Evolutionary conservation across 2,888 invertebrate species (phyloP).

Genomic region (Ectemnius cavifrons): DNA sequence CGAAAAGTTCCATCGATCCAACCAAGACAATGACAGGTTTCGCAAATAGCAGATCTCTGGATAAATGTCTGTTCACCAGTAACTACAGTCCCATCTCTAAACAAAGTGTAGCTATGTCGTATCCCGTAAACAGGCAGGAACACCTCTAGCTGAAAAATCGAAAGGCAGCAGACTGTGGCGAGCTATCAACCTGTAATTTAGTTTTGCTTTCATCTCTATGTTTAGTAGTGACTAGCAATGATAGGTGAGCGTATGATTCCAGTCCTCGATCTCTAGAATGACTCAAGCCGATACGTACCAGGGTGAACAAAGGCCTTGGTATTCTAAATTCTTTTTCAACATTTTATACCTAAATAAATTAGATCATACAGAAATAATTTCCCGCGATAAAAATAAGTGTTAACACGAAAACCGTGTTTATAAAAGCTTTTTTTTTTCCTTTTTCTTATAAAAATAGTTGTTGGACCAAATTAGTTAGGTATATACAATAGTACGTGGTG

Average conservation of each 20-base stretch:
- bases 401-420: conserved; percentile 18
- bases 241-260: conserved; percentile 2
- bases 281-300: too few species aligned
- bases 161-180: not conserved
- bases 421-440: not conserved
- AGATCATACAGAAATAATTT: too few species aligned
- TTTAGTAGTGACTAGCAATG: not conserved
- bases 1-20: too few species aligned
- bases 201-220: conserved; percentile 10
- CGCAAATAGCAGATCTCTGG: too few species aligned
- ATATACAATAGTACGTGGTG: too few species aligned
- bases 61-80: not conserved
- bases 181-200: conserved; percentile 6
- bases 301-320: too few species aligned
- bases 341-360: too few species aligned
- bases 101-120: not conserved
- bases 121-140: not conserved
- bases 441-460: too few species aligned
- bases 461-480: too few species aligned
- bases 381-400: too few species aligned
- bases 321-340: too few species aligned
- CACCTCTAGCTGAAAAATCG: not conserved
- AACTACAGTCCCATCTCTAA: not conserved
- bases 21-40: too few species aligned
- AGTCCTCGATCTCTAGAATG: conserved; percentile 13